phyloP scores from a whole-genome alignment of 2,888 invertebrate species.

The Eupithecia insigniata region DNA sequence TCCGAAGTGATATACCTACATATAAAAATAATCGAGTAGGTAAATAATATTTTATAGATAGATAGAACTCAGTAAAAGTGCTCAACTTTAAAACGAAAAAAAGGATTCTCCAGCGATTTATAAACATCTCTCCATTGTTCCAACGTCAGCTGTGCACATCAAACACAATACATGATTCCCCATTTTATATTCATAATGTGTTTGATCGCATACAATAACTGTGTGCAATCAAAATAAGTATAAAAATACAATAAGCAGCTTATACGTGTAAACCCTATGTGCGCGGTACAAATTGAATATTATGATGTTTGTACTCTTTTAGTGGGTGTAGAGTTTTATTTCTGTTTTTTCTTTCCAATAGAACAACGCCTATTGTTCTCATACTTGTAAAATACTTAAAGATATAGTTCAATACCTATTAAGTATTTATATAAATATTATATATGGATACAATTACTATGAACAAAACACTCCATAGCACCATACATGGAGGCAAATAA shows the following conservation, averaged over 20 bases:
- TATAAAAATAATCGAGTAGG: no score
- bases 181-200: slow-evolving; percentile 72
- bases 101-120: slow-evolving; percentile 71
- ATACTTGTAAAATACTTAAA: neutral
- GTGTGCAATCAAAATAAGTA: slow-evolving; percentile 83
- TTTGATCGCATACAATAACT: slow-evolving; percentile 59
- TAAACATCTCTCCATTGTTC: slow-evolving; percentile 70
- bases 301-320: neutral
- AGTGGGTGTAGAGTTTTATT: neutral
- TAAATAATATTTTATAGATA: no score
- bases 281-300: slow-evolving; percentile 23
- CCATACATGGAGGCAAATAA: no score
- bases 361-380: neutral
- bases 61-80: no score
- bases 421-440: no score
- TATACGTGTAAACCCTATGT: slow-evolving; percentile 75
- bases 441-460: no score
- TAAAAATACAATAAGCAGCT: slow-evolving; percentile 84
- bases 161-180: slow-evolving; percentile 70
- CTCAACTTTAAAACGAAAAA: slow-evolving; percentile 21
- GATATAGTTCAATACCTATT: no score
- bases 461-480: no score
- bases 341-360: neutral
- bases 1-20: no score
- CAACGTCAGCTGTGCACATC: slow-evolving; percentile 79